Evolutionary conservation across 2,113 vertebrate species (phyloP).

Genomic region (Nyctereutes procyonoides): DNA sequence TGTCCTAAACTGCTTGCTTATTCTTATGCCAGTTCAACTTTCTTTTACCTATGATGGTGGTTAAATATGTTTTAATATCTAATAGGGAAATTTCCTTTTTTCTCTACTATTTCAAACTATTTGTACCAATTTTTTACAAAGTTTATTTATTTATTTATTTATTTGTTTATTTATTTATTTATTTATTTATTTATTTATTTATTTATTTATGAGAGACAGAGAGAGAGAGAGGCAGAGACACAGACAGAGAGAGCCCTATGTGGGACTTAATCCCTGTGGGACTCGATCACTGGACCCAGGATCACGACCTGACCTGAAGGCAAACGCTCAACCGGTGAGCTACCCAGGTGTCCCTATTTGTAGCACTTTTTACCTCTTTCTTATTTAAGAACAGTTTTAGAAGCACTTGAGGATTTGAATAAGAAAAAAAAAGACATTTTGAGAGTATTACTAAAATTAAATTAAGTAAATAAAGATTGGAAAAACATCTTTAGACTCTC

Average conservation of each 20-base stretch:
- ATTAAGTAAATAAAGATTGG: slow-evolving; percentile 11
- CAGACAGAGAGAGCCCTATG: no score
- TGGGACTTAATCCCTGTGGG: no score
- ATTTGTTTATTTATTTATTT: no score
- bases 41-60: not conserved
- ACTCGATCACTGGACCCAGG: no score
- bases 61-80: slow-evolving; percentile 24
- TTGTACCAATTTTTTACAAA: not conserved
- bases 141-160: no score
- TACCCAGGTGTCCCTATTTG: not conserved
- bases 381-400: slow-evolving; percentile 38
- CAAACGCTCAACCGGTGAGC: no score
- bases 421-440: slow-evolving; percentile 41
- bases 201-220: no score
- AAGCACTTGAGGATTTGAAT: not conserved
- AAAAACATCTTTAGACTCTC: not conserved
- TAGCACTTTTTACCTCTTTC: not conserved
- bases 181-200: no score
- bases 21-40: not conserved
- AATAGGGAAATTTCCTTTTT: slow-evolving; percentile 6
- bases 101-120: not conserved
- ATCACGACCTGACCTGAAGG: no score
- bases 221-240: no score
- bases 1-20: slow-evolving; percentile 14
- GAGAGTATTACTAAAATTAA: slow-evolving; percentile 13